These are phyloP conservation scores for Cataglyphis albicans DNA, from an alignment of 2,888 invertebrate genomes.

Conservation along the genomic window DNA sequence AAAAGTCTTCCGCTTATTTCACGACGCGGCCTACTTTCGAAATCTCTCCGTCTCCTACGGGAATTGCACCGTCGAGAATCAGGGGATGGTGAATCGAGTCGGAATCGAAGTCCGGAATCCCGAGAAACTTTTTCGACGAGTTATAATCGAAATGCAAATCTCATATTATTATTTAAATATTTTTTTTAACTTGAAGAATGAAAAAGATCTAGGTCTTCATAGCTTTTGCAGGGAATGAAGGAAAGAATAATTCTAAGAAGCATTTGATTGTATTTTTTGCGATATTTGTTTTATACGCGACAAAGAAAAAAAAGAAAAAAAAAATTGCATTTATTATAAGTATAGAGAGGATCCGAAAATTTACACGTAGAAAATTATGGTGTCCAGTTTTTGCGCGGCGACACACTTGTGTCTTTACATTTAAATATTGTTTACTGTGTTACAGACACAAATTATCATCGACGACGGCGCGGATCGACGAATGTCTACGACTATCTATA, in stretches of 20 bases:
- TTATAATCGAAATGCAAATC: not conserved
- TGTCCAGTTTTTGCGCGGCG: not conserved
- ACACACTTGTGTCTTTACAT: slow-evolving; percentile 17
- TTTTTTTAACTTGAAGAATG: not conserved
- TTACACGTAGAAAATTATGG: not conserved
- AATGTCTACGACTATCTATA: slow-evolving; percentile 12
- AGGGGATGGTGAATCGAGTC: slow-evolving; percentile 13
- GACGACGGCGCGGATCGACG: slow-evolving; percentile 40
- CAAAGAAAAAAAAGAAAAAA: no score
- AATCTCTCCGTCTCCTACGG: not conserved
- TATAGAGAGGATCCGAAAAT: not conserved
- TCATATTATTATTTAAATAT: not conserved
- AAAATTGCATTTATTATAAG: no score
- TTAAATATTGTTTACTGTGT: slow-evolving; percentile 58
- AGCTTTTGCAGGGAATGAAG: not conserved
- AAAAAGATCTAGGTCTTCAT: not conserved
- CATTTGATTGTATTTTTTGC: no score
- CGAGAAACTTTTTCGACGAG: not conserved
- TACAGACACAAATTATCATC: slow-evolving; percentile 59
- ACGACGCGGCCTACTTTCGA: slow-evolving; percentile 38
- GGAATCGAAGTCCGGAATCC: not conserved
- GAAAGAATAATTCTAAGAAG: not conserved
- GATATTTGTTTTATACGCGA: no score
- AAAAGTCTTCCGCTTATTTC: slow-evolving; percentile 47
- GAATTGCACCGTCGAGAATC: slow-evolving; percentile 30